Evolutionary conservation across 1,140 invertebrate species (phyloP).

Genomic region (Drosophila setifemur): DNA sequence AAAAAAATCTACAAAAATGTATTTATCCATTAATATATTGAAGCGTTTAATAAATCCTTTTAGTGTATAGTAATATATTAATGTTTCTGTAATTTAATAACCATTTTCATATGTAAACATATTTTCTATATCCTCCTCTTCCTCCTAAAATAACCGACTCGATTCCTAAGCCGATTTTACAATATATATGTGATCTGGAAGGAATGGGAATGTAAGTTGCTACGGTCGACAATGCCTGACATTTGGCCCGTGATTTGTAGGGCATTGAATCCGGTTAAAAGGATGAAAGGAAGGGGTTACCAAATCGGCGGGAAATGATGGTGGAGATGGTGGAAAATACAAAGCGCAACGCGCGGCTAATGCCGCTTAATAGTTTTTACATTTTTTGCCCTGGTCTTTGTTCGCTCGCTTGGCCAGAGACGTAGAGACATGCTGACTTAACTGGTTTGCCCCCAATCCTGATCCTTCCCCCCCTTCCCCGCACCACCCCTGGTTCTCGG

Average conservation of each 20-base stretch:
- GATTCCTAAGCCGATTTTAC: too few species aligned
- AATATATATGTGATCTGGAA: neutral
- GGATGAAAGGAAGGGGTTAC: constrained; percentile 8
- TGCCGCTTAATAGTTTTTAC: constrained; percentile 79
- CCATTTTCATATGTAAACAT: too few species aligned
- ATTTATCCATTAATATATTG: too few species aligned
- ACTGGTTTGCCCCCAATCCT: constrained; percentile 59
- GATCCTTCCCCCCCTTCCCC: neutral
- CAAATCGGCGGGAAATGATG: constrained; percentile 1
- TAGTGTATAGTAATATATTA: too few species aligned
- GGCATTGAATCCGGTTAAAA: constrained; percentile 28
- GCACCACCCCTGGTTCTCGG: neutral
- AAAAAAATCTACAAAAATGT: too few species aligned
- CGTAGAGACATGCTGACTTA: constrained; percentile 67
- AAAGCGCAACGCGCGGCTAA: constrained; percentile 75
- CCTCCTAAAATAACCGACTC: too few species aligned
- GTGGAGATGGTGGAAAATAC: constrained; percentile 42
- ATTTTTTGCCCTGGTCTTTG: constrained; percentile 66
- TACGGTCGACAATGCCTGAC: constrained; percentile 20
- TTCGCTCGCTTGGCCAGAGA: constrained; percentile 39
- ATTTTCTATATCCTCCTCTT: neutral
- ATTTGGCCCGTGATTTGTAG: constrained; percentile 31
- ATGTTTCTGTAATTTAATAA: too few species aligned
- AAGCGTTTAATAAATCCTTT: too few species aligned
- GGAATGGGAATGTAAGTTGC: neutral